A percentile compares a stretch with the other conserved stretches of the same genome.
Evolutionary conservation across 2,888 invertebrate species (phyloP).

Genomic region (Acleris cristana): DNA sequence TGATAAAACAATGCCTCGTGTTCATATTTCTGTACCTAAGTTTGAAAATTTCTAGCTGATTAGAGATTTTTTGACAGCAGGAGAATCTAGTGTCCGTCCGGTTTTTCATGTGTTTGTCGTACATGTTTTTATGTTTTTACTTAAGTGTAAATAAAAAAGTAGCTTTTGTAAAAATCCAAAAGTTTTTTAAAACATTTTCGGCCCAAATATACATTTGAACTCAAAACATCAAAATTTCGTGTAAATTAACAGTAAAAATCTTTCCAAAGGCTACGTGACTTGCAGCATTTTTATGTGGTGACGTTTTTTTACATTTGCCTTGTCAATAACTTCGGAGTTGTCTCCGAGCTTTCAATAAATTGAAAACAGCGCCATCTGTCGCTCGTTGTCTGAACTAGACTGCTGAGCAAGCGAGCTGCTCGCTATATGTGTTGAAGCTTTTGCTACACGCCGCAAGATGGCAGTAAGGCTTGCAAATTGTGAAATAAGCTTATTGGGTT

Average conservation of each 20-base stretch:
- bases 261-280: constrained; percentile 25
- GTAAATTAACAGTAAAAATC: neutral
- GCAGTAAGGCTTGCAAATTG: constrained; percentile 2
- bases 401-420: neutral
- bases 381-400: neutral
- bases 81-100: neutral
- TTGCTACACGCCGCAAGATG: constrained; percentile 28
- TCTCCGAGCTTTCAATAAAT: constrained; percentile 5
- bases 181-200: constrained; percentile 1
- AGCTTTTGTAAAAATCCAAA: constrained; percentile 22
- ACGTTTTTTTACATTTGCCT: constrained; percentile 1
- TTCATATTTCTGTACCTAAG: neutral
- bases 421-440: constrained; percentile 18
- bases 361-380: constrained; percentile 28
- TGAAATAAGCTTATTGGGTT: too few relatives aligned
- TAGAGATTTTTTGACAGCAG: neutral
- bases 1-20: neutral
- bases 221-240: constrained; percentile 9
- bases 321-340: neutral
- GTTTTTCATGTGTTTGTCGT: constrained; percentile 13
- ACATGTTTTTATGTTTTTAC: neutral
- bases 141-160: constrained; percentile 3
- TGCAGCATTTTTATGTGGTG: neutral
- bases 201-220: neutral
- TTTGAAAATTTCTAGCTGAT: neutral